Percentiles rank a stretch among this genome's conserved stretches.
Conservation (phyloP, 2,888 invertebrate species). For the Notodonta ziczac region DNA sequence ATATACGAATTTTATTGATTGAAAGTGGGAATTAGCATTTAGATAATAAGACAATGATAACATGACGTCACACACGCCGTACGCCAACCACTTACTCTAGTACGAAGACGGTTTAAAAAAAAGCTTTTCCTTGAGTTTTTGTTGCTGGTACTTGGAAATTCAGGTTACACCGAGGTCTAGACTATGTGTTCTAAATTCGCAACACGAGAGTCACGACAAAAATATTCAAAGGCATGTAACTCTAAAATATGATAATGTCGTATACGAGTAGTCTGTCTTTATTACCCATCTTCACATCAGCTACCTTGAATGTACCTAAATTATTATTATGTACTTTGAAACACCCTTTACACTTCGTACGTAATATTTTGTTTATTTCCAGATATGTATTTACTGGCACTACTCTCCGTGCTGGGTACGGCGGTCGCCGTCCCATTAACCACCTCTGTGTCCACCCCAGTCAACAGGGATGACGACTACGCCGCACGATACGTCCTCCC, state of each 20-base stretch:
- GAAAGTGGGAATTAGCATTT: background rate
- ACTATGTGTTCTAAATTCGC: too few relatives aligned
- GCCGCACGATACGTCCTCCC: conserved; percentile 80
- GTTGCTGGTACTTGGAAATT: too few relatives aligned
- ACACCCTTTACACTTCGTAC: conserved; percentile 7
- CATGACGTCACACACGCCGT: conserved; percentile 5
- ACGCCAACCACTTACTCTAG: conserved; percentile 1
- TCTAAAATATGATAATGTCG: too few relatives aligned
- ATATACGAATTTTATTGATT: background rate
- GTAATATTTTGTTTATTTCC: conserved; percentile 40
- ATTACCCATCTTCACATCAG: too few relatives aligned
- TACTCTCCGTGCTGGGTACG: conserved; percentile 57
- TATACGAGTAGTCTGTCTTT: too few relatives aligned
- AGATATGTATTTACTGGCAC: conserved; percentile 71
- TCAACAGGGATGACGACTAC: conserved; percentile 32
- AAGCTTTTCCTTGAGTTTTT: too few relatives aligned
- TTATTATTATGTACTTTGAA: too few relatives aligned
- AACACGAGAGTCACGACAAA: too few relatives aligned
- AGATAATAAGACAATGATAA: background rate
- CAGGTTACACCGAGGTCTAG: too few relatives aligned
- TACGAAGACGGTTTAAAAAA: too few relatives aligned
- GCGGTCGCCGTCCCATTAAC: conserved; percentile 49
- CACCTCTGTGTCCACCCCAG: conserved; percentile 13
- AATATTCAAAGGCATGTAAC: too few relatives aligned
- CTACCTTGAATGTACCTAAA: too few relatives aligned